Evolutionary conservation across 2,797 vertebrate genomes (phyloP).

Genomic region (Schizothorax lantsangensis): DNA sequence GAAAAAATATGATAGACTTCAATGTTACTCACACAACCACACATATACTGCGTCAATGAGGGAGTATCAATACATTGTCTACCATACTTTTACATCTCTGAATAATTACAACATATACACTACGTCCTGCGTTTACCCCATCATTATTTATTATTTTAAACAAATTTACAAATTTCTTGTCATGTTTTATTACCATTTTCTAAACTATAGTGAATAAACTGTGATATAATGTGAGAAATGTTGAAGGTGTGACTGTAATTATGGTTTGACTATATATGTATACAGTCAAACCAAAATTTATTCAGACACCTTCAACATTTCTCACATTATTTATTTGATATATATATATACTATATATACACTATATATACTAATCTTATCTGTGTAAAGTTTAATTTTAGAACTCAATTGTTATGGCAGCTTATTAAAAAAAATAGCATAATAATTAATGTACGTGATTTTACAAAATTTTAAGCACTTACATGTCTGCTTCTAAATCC

Average conservation of each 20-base stretch:
- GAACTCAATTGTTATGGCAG: no score
- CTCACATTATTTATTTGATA: no score
- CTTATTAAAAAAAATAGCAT: neutral
- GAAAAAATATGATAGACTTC: neutral
- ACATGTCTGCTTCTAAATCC: neutral
- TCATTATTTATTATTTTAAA: neutral
- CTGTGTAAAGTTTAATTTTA: neutral
- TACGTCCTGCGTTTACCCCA: neutral
- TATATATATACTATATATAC: no score
- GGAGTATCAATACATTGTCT: neutral
- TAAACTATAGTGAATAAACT: no score
- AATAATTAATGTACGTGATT: neutral
- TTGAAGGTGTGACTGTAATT: no score
- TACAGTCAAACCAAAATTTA: no score
- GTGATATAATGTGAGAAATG: no score
- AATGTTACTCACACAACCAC: neutral
- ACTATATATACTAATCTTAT: no score
- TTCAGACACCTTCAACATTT: no score
- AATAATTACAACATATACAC: neutral
- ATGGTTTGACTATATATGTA: no score
- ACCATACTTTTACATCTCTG: neutral
- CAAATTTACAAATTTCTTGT: no score
- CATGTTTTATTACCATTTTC: no score
- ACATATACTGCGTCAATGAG: neutral
- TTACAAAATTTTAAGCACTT: neutral